Conservation (phyloP, 2,888 invertebrate genomes). For the Epistrophe eligans region DNA sequence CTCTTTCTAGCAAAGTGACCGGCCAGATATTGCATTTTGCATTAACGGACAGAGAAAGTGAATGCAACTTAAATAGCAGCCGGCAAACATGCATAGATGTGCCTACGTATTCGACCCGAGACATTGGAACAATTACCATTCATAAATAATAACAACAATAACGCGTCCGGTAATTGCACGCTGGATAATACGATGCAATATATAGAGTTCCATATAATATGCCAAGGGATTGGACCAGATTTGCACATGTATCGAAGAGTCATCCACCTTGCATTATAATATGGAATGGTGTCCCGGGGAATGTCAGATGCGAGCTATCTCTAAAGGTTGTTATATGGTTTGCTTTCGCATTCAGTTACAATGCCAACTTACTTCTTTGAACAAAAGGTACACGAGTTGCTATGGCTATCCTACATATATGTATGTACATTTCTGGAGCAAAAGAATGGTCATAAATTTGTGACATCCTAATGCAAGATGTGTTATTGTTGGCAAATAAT, state of each 20-base stretch:
- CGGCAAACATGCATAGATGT: background rate
- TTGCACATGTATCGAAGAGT: slow-evolving; percentile 51
- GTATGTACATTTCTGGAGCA: slow-evolving; percentile 43
- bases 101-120: slow-evolving; percentile 56
- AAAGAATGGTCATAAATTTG: slow-evolving; percentile 66
- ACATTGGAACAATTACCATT: slow-evolving; percentile 73
- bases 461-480: slow-evolving; percentile 68
- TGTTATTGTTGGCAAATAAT: slow-evolving; percentile 38
- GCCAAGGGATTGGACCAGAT: slow-evolving; percentile 20
- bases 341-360: slow-evolving; percentile 42
- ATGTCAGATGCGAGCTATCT: slow-evolving; percentile 39
- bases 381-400: slow-evolving; percentile 20
- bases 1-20: slow-evolving; percentile 37
- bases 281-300: background rate
- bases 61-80: slow-evolving; percentile 38
- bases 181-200: background rate
- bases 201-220: background rate
- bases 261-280: slow-evolving; percentile 59
- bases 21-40: slow-evolving; percentile 3
- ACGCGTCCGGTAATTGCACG: slow-evolving; percentile 54
- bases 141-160: slow-evolving; percentile 70
- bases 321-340: background rate
- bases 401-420: too few species aligned
- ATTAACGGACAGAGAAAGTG: slow-evolving; percentile 62
- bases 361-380: background rate